These are phyloP conservation scores for Nasonia giraulti DNA, from an alignment of 1,140 invertebrate genomes.

Conservation along the genomic window DNA sequence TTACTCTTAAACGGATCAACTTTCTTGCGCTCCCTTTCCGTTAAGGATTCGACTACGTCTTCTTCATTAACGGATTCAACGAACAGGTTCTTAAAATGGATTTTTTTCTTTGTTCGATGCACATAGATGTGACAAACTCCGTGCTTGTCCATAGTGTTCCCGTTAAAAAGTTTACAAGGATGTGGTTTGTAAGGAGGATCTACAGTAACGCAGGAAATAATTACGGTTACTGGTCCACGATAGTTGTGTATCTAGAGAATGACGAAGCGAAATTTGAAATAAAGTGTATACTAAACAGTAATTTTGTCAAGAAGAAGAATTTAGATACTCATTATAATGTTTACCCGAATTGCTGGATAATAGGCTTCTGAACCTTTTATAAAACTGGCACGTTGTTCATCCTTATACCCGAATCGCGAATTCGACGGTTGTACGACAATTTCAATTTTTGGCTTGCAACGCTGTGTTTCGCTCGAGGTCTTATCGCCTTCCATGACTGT, in stretches of 20 bases:
- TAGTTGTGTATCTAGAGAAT: conserved; percentile 69
- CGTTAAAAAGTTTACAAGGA: conserved; percentile 93
- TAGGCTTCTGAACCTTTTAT: background rate
- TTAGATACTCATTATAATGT: background rate
- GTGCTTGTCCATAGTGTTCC: conserved; percentile 91
- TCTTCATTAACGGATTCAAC: conserved; percentile 98
- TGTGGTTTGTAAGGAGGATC: conserved; percentile 91
- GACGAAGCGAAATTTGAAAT: too few species aligned
- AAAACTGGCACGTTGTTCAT: background rate
- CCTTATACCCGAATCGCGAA: background rate
- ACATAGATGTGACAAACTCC: conserved; percentile 93
- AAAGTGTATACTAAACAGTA: too few species aligned
- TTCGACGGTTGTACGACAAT: background rate
- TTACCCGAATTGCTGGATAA: background rate
- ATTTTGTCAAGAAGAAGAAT: background rate
- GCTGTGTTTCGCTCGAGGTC: too few species aligned
- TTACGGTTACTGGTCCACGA: conserved; percentile 87
- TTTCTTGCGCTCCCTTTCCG: conserved; percentile 86
- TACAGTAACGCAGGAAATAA: conserved; percentile 97
- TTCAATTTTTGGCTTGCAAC: background rate
- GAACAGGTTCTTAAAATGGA: conserved; percentile 92
- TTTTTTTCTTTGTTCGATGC: conserved; percentile 83
- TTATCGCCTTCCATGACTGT: background rate
- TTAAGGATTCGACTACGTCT: conserved; percentile 91
- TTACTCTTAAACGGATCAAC: conserved; percentile 97